phyloP scores from a whole-genome alignment of 1,140 invertebrate genomes.

The Sitobion miscanthi region DNA sequence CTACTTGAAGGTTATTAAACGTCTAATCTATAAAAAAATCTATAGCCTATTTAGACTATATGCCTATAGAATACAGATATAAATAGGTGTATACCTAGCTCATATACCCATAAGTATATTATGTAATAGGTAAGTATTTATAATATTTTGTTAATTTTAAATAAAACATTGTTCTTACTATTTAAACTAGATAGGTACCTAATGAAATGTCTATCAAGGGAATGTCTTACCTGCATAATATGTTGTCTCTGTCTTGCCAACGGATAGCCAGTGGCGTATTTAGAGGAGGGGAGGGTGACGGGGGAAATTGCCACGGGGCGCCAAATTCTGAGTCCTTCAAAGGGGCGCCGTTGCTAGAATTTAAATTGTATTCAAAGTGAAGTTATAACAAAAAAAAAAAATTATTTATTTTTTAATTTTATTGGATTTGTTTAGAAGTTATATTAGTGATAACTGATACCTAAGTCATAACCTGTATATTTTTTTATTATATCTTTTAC shows the following conservation, averaged over 20 bases:
- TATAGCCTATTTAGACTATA: not conserved
- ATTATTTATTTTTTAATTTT: too few relatives aligned
- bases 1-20: slow-evolving; percentile 10
- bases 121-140: not conserved
- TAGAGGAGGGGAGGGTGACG: too few relatives aligned
- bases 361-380: too few relatives aligned
- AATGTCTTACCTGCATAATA: not conserved
- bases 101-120: not conserved
- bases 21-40: slow-evolving; percentile 2
- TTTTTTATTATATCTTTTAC: too few relatives aligned
- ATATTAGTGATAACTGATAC: too few relatives aligned
- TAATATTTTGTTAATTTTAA: not conserved
- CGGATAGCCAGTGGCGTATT: not conserved
- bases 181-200: not conserved
- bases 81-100: too few relatives aligned
- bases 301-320: too few relatives aligned
- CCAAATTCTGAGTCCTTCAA: too few relatives aligned
- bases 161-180: not conserved
- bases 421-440: too few relatives aligned
- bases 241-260: not conserved
- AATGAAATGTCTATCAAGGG: not conserved
- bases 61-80: not conserved
- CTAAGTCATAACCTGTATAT: too few relatives aligned
- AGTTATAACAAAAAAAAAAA: too few relatives aligned
- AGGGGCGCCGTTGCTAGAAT: too few relatives aligned